Evolutionary conservation across 2,888 invertebrate species (phyloP).

Genomic region (Papilio elwesi): DNA sequence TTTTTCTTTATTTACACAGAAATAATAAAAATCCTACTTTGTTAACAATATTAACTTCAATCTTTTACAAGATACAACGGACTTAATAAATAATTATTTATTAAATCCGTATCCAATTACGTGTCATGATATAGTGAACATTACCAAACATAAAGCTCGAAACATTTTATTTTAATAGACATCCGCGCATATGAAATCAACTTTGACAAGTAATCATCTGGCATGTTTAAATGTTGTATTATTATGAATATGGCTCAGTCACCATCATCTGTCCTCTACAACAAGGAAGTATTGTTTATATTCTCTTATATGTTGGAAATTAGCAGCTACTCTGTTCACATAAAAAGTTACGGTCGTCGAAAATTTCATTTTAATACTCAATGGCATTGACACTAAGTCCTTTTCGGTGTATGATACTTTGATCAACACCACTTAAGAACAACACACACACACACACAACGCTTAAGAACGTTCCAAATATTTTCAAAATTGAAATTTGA

Average conservation of each 20-base stretch:
- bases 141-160: not conserved
- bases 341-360: too few relatives aligned
- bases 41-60: too few relatives aligned
- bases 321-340: too few relatives aligned
- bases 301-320: constrained; percentile 1
- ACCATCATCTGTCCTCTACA: not conserved
- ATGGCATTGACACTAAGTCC: too few relatives aligned
- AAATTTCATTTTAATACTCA: too few relatives aligned
- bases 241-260: not conserved
- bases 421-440: not conserved
- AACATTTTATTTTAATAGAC: not conserved
- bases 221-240: not conserved
- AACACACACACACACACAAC: too few relatives aligned
- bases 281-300: constrained; percentile 6
- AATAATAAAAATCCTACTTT: too few relatives aligned
- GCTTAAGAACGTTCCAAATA: not conserved
- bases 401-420: not conserved
- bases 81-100: too few relatives aligned
- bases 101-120: not conserved
- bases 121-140: not conserved
- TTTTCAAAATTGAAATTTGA: not conserved
- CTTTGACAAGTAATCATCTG: not conserved
- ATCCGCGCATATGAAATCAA: not conserved
- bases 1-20: too few relatives aligned
- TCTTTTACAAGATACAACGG: too few relatives aligned